phyloP scores from a whole-genome alignment of 2,888 invertebrate species.

The Caenorhabditis zanzibari region DNA sequence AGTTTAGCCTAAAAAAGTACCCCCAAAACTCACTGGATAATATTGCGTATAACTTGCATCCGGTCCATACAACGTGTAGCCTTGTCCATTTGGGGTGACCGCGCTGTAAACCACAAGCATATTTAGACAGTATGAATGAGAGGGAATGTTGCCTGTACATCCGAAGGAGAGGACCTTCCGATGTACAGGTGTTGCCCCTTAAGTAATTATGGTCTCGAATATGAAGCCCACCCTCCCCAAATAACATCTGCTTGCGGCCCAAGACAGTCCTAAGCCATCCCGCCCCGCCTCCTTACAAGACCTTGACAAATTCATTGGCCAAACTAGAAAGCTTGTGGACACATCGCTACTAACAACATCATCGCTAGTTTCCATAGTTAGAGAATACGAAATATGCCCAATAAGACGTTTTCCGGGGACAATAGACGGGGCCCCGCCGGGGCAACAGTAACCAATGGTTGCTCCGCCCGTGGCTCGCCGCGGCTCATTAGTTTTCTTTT shows the following conservation, averaged over 20 bases:
- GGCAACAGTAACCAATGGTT: conserved; percentile 68
- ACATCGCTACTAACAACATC: neutral
- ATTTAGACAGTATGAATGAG: no score
- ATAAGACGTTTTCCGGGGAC: conserved; percentile 27
- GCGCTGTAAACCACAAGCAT: conserved; percentile 45
- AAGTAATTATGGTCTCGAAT: no score
- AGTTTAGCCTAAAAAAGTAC: no score
- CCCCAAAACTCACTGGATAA: conserved; percentile 59
- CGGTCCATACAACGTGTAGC: conserved; percentile 62
- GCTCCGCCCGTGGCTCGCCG: neutral
- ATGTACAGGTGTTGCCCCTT: no score
- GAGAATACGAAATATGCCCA: neutral
- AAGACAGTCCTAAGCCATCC: no score
- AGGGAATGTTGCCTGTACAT: no score
- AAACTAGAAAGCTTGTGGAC: conserved; percentile 12
- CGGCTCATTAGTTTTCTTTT: neutral
- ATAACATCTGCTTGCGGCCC: neutral
- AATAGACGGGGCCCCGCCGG: conserved; percentile 19
- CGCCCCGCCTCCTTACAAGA: conserved; percentile 3
- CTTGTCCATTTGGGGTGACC: conserved; percentile 56
- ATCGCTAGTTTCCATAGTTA: conserved; percentile 46
- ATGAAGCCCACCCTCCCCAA: neutral
- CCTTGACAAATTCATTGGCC: conserved; percentile 56
- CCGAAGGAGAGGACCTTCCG: no score
- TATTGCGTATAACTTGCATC: conserved; percentile 63